These are phyloP conservation scores for Drosophila tropicalis DNA, from an alignment of 1,140 invertebrate species.

Conservation along the genomic window DNA sequence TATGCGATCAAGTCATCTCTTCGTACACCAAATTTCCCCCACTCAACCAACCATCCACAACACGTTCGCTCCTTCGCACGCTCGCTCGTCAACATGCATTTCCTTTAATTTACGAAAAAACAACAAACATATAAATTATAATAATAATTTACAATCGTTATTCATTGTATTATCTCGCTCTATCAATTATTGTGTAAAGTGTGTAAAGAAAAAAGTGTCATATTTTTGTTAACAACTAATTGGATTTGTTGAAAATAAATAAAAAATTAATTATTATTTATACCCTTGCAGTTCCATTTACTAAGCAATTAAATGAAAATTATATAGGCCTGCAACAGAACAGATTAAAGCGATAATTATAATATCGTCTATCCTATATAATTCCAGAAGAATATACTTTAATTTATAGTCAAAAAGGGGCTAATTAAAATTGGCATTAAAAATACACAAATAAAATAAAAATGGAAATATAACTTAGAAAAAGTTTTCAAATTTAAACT, in stretches of 20 bases:
- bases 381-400: too few species aligned
- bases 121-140: background rate
- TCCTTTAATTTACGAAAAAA: slow-evolving; percentile 9
- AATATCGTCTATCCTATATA: too few species aligned
- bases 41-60: slow-evolving; percentile 14
- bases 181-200: slow-evolving; percentile 46
- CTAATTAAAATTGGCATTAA: too few species aligned
- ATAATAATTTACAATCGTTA: slow-evolving; percentile 25
- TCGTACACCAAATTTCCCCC: slow-evolving; percentile 26
- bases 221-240: slow-evolving; percentile 65
- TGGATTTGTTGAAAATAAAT: slow-evolving; percentile 68
- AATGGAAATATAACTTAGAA: too few species aligned
- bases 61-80: slow-evolving; percentile 44
- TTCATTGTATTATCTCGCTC: slow-evolving; percentile 34
- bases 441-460: too few species aligned
- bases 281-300: slow-evolving; percentile 27
- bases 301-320: background rate
- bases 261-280: slow-evolving; percentile 42
- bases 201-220: slow-evolving; percentile 58
- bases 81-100: slow-evolving; percentile 49
- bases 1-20: slow-evolving; percentile 53
- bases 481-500: too few species aligned
- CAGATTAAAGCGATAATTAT: too few species aligned
- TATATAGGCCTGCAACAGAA: too few species aligned
- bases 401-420: too few species aligned